A percentile compares a stretch with the other conserved stretches of the same genome.
Conservation (phyloP, 2,797 vertebrate species). For the Pseudomugil gertrudae region DNA sequence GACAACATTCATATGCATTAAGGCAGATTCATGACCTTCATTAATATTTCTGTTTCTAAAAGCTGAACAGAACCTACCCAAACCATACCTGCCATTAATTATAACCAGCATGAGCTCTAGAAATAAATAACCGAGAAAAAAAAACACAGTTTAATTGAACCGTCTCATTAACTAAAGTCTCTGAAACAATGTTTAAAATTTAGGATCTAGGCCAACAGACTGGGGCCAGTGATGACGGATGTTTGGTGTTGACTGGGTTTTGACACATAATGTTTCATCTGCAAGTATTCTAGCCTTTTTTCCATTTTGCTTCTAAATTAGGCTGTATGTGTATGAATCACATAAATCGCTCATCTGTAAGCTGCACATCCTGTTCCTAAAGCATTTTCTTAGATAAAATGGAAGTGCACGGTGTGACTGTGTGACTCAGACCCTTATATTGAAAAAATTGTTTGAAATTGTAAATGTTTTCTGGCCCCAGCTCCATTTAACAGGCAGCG, state of each 20-base stretch:
- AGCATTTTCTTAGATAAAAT: conserved; percentile 33
- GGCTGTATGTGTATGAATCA: conserved; percentile 27
- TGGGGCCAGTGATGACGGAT: neutral
- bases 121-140: neutral
- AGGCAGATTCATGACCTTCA: neutral
- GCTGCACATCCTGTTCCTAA: conserved; percentile 7
- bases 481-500: conserved; percentile 52
- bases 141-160: neutral
- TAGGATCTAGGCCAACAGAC: neutral
- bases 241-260: neutral
- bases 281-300: neutral
- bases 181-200: neutral
- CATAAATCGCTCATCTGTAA: conserved; percentile 14
- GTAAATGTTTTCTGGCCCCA: conserved; percentile 47
- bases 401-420: conserved; percentile 1
- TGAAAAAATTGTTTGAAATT: conserved; percentile 37
- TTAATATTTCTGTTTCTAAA: neutral
- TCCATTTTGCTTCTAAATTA: neutral
- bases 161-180: neutral
- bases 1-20: neutral
- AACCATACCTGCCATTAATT: neutral
- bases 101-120: neutral
- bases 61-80: neutral
- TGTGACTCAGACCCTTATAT: conserved; percentile 47
- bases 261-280: neutral